Percentiles rank a stretch among this genome's conserved stretches.
These are phyloP conservation scores for Drosophila barbarae DNA, from an alignment of 2,888 invertebrate genomes.

Conservation along the genomic window DNA sequence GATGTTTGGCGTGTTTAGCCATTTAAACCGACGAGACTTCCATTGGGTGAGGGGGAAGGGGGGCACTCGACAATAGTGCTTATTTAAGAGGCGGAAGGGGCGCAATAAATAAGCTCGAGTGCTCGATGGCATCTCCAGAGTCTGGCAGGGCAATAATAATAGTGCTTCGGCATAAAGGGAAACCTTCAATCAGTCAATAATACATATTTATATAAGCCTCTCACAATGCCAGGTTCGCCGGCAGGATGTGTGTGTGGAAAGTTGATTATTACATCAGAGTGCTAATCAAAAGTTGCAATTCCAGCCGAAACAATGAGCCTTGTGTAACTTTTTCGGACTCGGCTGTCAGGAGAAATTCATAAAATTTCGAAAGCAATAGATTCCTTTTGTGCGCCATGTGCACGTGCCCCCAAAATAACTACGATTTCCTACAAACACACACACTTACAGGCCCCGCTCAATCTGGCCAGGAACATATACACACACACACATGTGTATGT, in stretches of 20 bases:
- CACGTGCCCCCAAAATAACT: slow-evolving; percentile 65
- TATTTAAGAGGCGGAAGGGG: slow-evolving; percentile 31
- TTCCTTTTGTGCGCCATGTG: slow-evolving; percentile 19
- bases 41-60: not conserved
- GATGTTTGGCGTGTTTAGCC: slow-evolving; percentile 44
- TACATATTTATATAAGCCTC: slow-evolving; percentile 40
- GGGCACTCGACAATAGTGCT: slow-evolving; percentile 29
- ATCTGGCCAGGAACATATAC: slow-evolving; percentile 20
- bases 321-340: slow-evolving; percentile 39
- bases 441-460: slow-evolving; percentile 20
- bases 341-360: slow-evolving; percentile 56
- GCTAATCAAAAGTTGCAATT: slow-evolving; percentile 67
- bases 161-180: slow-evolving; percentile 34
- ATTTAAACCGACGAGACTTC: slow-evolving; percentile 47
- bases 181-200: slow-evolving; percentile 60
- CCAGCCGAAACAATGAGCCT: slow-evolving; percentile 44
- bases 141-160: slow-evolving; percentile 37
- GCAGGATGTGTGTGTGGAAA: slow-evolving; percentile 23
- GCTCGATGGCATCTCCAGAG: slow-evolving; percentile 44
- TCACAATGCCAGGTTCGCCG: not conserved
- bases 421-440: slow-evolving; percentile 49
- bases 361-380: slow-evolving; percentile 31
- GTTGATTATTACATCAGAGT: slow-evolving; percentile 61
- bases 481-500: not conserved
- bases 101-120: slow-evolving; percentile 61